Evolutionary conservation across 2,888 invertebrate species (phyloP), one percentile per base, ranked within the genome.

Genomic region (Imbricaverruca yamaguchii): DNA sequence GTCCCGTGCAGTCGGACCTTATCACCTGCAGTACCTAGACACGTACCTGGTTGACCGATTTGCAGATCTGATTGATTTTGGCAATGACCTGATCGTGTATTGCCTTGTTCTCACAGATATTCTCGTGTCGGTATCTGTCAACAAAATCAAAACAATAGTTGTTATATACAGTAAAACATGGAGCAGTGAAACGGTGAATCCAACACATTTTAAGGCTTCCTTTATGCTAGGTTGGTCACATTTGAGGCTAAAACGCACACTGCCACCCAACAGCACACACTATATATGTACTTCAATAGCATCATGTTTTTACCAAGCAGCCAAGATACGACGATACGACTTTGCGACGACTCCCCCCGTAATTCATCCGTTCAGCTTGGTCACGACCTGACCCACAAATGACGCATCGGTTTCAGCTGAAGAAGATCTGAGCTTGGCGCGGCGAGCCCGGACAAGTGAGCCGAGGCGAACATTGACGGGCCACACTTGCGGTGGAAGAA

Each of bases 401-500:
- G 39, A 39, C 39, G 39, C 39, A 4, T 39, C 39, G 39, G 39
- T 39, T 4, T 39, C 39, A 39, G 39, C 39, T 39, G 39, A 39
- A 39, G 39, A 39, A 1, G 39, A 39, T 39, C 39, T 39, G 39
- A 39, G 4, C 39, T 3, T 39, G 39, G 39, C 39, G 39, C 39
- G 39, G 39, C 39, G 39, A 39, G 39, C 39, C 39, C 39, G 39
- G 39, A 39, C 39, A 39, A 39, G 39, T 39, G 39, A 39, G n/a
- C 39, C 39, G 39, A 39, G 39, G 39, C 39, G 39, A 39, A 39
- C 39, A 39, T 39, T 39, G 39, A 4, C 39, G 39, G 39, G 39
- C 80, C 82, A 59, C 56, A 83, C 82, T 84, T 81, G 81, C 83
- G 83, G 81, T 89, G 88, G 83, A 87, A 88, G 84, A 85, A 88